These are phyloP conservation scores for Triplophysa siluroides DNA, from an alignment of 2,113 vertebrate genomes.

Conservation along the genomic window DNA sequence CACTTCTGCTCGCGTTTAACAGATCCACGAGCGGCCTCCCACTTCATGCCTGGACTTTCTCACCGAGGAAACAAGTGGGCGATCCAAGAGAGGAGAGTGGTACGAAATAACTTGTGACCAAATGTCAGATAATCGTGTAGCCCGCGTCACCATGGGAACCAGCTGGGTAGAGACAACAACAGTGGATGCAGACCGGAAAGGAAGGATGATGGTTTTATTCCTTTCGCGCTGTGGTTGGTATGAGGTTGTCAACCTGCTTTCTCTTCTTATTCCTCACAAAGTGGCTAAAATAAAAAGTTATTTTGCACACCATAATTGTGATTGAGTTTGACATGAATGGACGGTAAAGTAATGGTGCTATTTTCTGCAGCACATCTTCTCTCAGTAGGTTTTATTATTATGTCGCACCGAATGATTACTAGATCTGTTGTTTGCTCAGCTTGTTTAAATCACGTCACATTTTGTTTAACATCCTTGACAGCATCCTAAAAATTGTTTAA, in stretches of 20 bases:
- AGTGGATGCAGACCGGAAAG: not conserved
- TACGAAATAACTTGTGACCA: slow-evolving; percentile 43
- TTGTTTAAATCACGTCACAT: slow-evolving; percentile 26
- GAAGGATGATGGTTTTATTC: not conserved
- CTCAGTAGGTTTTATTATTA: too few species aligned
- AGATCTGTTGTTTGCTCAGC: slow-evolving; percentile 27
- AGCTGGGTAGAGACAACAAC: slow-evolving; percentile 33
- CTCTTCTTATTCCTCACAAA: not conserved
- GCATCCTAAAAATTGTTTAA: too few species aligned
- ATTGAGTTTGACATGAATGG: slow-evolving; percentile 15
- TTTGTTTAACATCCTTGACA: not conserved
- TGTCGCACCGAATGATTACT: not conserved
- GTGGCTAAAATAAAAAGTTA: not conserved
- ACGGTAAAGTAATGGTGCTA: too few species aligned
- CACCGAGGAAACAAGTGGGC: slow-evolving; percentile 10
- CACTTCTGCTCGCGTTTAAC: slow-evolving; percentile 7
- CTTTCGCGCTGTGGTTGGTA: not conserved
- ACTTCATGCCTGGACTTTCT: slow-evolving; percentile 11
- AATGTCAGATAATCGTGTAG: slow-evolving; percentile 47
- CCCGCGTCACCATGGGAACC: slow-evolving; percentile 46
- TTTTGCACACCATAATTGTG: not conserved
- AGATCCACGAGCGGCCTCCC: slow-evolving; percentile 1
- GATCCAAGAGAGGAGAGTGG: slow-evolving; percentile 7
- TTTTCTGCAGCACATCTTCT: too few species aligned
- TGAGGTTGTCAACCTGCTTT: slow-evolving; percentile 15